These are phyloP conservation scores for Hydrolagus colliei DNA, from an alignment of 2,797 vertebrate species.

Conservation along the genomic window DNA sequence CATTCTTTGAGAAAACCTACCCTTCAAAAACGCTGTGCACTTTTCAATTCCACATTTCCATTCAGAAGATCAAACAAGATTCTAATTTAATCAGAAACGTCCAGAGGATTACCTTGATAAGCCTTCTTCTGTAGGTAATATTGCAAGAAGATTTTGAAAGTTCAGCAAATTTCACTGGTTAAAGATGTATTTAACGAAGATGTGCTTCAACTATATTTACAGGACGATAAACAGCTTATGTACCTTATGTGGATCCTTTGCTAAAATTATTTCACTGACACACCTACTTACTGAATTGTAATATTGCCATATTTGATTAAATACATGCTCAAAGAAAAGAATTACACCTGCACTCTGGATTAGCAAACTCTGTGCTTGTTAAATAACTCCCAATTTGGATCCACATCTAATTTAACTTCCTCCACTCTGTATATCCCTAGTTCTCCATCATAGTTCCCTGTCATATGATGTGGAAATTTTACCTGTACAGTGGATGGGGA, in stretches of 20 bases:
- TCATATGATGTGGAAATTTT: background rate
- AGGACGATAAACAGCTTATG: background rate
- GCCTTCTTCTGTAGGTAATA: background rate
- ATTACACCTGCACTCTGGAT: background rate
- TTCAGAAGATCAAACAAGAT: slow-evolving; percentile 1
- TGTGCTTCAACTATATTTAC: background rate
- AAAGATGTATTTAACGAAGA: background rate
- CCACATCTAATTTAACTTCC: background rate
- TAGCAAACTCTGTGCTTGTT: too few relatives aligned
- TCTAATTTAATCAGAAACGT: background rate
- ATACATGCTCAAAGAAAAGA: background rate
- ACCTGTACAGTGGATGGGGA: too few relatives aligned
- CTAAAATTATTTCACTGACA: background rate
- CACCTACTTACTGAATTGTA: background rate
- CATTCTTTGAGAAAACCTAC: background rate
- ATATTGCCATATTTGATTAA: background rate
- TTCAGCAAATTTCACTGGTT: background rate
- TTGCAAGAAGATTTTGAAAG: background rate
- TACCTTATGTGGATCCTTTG: background rate
- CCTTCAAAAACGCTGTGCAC: background rate
- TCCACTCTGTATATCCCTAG: too few relatives aligned
- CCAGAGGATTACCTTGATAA: background rate
- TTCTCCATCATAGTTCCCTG: background rate
- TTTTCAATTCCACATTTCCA: background rate
- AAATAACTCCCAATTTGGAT: background rate